Base-by-base conservation (phyloP, 2,888 invertebrate genomes). In the Andrena chrysosceles region DNA sequence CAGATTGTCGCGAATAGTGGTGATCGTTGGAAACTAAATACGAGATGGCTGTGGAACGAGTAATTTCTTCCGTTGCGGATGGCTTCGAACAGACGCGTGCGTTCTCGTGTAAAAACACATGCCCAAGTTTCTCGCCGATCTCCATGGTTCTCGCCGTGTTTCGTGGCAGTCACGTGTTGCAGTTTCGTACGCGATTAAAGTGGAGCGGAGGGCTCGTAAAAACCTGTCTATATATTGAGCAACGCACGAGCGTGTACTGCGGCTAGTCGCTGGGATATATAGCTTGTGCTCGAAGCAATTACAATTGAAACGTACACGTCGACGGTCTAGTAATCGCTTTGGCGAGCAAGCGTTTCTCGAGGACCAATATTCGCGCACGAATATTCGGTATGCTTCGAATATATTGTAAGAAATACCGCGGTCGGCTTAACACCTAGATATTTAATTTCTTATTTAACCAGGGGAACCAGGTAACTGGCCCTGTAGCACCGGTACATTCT, bases 231-330 rank as follows among this genome's bases (percentile, higher is more conserved):
- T 23, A 13, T 71, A 69, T 81, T 72, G 82, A 83, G 82, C 82
- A 83, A 83, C 67, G 75, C 71, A 76, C 62, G 74, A 59, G 74
- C 70, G 68, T 77, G 64, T 77, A 70, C 64, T 7, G 35, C 70
- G 23, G 56, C 74, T 84, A 72, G 42, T 69, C 71, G 59, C 64
- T 68, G 72, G 56, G 35, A 63, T 49, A 59, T 33, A 31, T 67
- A 69, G 78, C 74, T 83, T 78, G 84, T 83, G 83, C 71, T 84
- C 78, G 67, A 64, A 83, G 83, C 78, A 70, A 35, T 70, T 72
- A 77, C 67, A 78, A 63, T 23, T 67, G 86, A 85, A 87, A 86
- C 86, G 87, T 86, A 86, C 87, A 87, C 86, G 86, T 85, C 86
- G 77, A 80, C 67, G 23, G 75, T 77, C 33, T n/a, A 60, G 52